These are phyloP conservation scores for Scelioninae gen. 2 DNA, from an alignment of 2,888 invertebrate species.

Conservation along the genomic window DNA sequence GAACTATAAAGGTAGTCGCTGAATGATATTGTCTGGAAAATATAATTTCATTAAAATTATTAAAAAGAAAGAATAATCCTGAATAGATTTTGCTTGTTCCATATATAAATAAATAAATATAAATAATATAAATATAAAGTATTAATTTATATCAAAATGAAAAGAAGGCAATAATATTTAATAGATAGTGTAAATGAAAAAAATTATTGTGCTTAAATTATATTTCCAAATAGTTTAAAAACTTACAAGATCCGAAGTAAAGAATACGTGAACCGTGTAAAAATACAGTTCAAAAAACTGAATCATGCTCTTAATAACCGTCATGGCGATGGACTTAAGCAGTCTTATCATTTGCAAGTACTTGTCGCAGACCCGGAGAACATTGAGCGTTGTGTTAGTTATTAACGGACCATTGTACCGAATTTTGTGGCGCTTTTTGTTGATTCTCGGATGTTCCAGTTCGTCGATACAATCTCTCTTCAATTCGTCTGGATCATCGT, in stretches of 20 bases:
- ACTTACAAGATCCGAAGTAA: constrained; percentile 85
- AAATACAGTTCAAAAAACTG: constrained; percentile 96
- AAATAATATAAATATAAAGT: too few species aligned
- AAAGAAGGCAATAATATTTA: too few species aligned
- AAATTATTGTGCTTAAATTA: too few species aligned
- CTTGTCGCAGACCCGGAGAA: constrained; percentile 91
- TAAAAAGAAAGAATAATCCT: too few species aligned
- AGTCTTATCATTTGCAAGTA: constrained; percentile 95
- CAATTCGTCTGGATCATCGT: constrained; percentile 82
- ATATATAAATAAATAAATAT: too few species aligned
- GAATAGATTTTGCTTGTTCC: too few species aligned
- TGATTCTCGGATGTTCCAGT: constrained; percentile 67
- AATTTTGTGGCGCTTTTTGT: constrained; percentile 70
- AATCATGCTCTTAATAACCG: constrained; percentile 92
- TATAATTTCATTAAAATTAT: too few species aligned
- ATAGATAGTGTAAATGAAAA: too few species aligned
- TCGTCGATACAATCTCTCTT: constrained; percentile 86
- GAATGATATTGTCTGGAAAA: constrained; percentile 73
- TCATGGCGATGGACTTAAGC: constrained; percentile 91
- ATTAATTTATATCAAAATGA: too few species aligned
- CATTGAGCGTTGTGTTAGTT: constrained; percentile 93
- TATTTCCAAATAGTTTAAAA: too few species aligned
- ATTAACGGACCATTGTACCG: constrained; percentile 80
- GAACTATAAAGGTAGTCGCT: constrained; percentile 79
- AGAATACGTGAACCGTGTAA: constrained; percentile 90